These are phyloP conservation scores for Malurus elegans DNA, from an alignment of 2,113 vertebrate species.

Conservation along the genomic window DNA sequence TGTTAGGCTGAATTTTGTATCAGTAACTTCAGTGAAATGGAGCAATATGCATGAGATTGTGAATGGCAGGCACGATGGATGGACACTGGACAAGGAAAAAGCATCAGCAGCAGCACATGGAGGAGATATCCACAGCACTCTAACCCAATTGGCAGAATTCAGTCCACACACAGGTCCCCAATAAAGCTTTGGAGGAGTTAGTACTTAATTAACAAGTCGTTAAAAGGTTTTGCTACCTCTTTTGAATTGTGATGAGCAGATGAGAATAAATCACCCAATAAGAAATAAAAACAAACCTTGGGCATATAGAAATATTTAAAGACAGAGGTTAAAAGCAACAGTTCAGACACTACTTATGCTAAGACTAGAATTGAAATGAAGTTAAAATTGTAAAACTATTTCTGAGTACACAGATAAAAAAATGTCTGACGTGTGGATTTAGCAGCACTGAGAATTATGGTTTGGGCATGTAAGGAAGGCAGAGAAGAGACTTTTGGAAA, in stretches of 20 bases:
- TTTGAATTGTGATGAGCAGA: neutral
- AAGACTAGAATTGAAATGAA: neutral
- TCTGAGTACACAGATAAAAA: neutral
- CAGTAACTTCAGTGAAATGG: neutral
- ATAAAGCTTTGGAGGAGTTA: neutral
- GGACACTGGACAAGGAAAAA: neutral
- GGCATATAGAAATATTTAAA: neutral
- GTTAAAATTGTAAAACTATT: neutral
- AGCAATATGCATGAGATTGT: neutral
- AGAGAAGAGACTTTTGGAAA: conserved; percentile 38
- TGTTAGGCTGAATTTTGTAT: neutral
- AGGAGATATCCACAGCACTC: fast-evolving
- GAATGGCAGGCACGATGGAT: neutral
- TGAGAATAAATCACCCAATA: neutral
- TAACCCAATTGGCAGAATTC: neutral
- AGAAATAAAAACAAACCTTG: neutral
- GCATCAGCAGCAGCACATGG: neutral
- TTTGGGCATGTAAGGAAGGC: neutral
- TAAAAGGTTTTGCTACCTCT: neutral
- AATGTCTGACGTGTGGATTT: neutral
- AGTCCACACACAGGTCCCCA: neutral
- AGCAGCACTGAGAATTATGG: neutral
- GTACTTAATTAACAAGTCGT: neutral
- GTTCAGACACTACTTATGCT: neutral
- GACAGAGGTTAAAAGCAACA: neutral